Conservation (phyloP, 2,113 vertebrate species). For the Morone chrysops region DNA sequence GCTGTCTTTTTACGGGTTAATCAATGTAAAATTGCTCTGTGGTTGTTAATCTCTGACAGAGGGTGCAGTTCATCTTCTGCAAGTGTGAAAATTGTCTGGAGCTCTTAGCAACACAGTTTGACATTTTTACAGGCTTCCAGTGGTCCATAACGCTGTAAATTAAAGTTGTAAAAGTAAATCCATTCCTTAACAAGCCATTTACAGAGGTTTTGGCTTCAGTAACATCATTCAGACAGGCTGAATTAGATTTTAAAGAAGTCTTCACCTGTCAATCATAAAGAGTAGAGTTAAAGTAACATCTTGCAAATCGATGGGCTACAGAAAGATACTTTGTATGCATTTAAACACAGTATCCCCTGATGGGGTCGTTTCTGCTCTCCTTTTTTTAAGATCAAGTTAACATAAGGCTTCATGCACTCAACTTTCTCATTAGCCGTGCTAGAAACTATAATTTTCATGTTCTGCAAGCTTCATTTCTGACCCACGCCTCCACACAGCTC, state of each 20-base stretch:
- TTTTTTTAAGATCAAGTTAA: constrained; percentile 14
- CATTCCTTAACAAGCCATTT: constrained; percentile 11
- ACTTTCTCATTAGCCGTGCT: constrained; percentile 56
- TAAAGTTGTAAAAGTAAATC: constrained; percentile 36
- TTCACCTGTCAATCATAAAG: constrained; percentile 9
- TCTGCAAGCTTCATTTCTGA: constrained; percentile 61
- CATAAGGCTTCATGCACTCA: constrained; percentile 36
- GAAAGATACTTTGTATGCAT: background rate
- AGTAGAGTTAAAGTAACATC: background rate
- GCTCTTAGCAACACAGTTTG: constrained; percentile 8
- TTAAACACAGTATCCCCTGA: background rate
- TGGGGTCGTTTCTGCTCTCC: background rate
- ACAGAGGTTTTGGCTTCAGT: background rate
- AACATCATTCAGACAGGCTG: constrained; percentile 8
- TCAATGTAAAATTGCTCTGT: constrained; percentile 2
- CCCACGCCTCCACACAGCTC: constrained; percentile 69
- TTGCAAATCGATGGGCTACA: background rate
- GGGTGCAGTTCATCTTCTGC: background rate
- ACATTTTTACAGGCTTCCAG: constrained; percentile 17
- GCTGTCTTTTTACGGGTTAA: background rate
- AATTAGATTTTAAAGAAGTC: constrained; percentile 34
- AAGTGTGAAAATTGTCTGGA: constrained; percentile 19
- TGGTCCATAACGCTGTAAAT: background rate
- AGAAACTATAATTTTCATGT: constrained; percentile 67
- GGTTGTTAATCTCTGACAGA: background rate